Percentiles rank a stretch among this genome's conserved stretches.
phyloP scores from a whole-genome alignment of 2,113 vertebrate species.

The Hypanus sabinus region DNA sequence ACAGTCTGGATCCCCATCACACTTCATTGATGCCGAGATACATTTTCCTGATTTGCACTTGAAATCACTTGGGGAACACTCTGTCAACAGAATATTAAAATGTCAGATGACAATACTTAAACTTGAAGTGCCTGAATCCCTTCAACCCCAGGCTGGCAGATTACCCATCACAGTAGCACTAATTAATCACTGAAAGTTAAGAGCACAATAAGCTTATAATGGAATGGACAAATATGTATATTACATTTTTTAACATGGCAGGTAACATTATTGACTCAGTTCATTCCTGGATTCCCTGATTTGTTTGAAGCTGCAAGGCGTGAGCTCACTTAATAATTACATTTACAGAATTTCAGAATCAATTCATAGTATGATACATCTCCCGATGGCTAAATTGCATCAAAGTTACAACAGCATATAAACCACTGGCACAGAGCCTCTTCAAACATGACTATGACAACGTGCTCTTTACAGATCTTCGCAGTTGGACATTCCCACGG shows the following conservation, averaged over 20 bases:
- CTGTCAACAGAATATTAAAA: conserved; percentile 50
- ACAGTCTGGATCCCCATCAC: conserved; percentile 85
- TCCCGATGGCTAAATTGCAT: neutral
- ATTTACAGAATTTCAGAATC: neutral
- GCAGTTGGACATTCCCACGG: conserved; percentile 85
- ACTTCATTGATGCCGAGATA: conserved; percentile 77
- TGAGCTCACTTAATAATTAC: neutral
- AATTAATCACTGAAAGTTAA: neutral
- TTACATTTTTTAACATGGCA: no score
- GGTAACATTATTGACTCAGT: no score
- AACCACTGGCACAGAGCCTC: neutral
- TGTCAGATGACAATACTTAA: neutral
- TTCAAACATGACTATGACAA: neutral
- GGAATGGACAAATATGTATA: neutral
- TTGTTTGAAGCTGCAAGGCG: neutral
- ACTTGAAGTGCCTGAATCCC: neutral
- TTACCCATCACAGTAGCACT: neutral
- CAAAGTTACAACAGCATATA: neutral
- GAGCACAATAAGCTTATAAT: neutral
- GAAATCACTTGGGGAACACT: conserved; percentile 93
- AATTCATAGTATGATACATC: neutral
- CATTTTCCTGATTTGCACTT: conserved; percentile 83
- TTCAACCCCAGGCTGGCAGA: neutral
- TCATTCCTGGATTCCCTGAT: neutral
- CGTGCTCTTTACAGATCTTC: conserved; percentile 70